Evolutionary conservation across 2,888 invertebrate genomes (phyloP).

Genomic region (Romanomermis culicivorax): DNA sequence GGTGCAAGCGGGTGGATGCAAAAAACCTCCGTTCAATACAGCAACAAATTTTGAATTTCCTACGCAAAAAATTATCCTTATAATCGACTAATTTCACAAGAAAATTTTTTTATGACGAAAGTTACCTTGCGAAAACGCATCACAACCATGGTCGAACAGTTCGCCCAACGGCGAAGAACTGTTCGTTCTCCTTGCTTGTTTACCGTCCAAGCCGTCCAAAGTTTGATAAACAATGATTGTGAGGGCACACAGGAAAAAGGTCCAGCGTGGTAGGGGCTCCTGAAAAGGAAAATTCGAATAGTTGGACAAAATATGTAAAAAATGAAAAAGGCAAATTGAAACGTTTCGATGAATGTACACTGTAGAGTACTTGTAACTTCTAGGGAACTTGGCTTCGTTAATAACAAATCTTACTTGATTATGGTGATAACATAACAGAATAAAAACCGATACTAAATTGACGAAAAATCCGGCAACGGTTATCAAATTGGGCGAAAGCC

Average conservation of each 20-base stretch:
- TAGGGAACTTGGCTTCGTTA: too few relatives aligned
- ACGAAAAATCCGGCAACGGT: constrained; percentile 68
- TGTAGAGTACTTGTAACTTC: too few relatives aligned
- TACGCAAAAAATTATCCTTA: too few relatives aligned
- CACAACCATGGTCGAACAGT: constrained; percentile 97
- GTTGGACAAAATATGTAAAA: too few relatives aligned
- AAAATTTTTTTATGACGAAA: too few relatives aligned
- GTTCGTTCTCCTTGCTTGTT: constrained; percentile 84
- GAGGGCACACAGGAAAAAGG: constrained; percentile 66
- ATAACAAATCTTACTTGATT: too few relatives aligned
- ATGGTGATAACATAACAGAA: constrained; percentile 53
- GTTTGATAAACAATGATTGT: constrained; percentile 93
- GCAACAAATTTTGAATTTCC: too few relatives aligned
- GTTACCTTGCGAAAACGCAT: constrained; percentile 70
- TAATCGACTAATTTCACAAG: too few relatives aligned
- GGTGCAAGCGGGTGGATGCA: too few relatives aligned
- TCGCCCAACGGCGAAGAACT: constrained; percentile 81
- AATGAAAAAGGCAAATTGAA: too few relatives aligned
- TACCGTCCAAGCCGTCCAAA: constrained; percentile 94
- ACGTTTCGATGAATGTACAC: too few relatives aligned
- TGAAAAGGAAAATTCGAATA: not conserved
- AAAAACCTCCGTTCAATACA: too few relatives aligned
- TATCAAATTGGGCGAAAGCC: constrained; percentile 92
- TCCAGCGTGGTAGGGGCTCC: constrained; percentile 71
- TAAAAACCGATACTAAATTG: constrained; percentile 57